Evolutionary conservation across 2,888 invertebrate genomes (phyloP).

Genomic region (Dione vanillae): DNA sequence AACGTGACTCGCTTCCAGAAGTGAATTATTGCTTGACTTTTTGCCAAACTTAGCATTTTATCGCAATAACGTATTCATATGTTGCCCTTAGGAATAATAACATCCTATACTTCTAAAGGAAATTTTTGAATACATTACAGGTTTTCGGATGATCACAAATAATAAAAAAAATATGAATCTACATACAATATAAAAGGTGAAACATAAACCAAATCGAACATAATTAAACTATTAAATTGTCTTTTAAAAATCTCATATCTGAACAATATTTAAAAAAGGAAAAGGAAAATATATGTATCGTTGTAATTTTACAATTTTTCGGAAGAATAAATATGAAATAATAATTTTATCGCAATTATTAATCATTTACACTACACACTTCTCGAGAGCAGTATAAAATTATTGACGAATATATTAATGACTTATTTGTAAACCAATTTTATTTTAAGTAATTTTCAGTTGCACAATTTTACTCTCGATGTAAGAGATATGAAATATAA

Average conservation of each 20-base stretch:
- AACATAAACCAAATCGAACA: background rate
- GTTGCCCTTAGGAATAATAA: constrained; percentile 16
- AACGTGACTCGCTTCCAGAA: constrained; percentile 10
- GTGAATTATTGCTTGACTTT: constrained; percentile 17
- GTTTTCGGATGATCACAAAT: background rate
- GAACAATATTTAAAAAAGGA: background rate
- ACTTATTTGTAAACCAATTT: background rate
- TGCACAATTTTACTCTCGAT: too few species aligned
- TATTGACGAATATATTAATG: background rate
- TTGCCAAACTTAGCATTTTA: constrained; percentile 14
- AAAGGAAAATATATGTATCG: background rate
- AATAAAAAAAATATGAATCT: background rate
- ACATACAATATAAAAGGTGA: background rate
- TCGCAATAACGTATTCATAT: constrained; percentile 18
- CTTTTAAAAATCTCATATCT: too few species aligned
- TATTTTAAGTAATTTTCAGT: too few species aligned
- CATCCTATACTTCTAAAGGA: constrained; percentile 5
- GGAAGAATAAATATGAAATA: background rate
- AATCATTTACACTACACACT: background rate
- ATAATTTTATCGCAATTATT: background rate
- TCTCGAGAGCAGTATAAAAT: background rate
- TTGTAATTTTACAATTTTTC: background rate
- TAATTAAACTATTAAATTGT: too few species aligned
- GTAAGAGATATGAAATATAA: too few species aligned
- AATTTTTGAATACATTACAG: constrained; percentile 7